phyloP scores from a whole-genome alignment of 2,113 vertebrate genomes.

The Gopherus evgoodei region DNA sequence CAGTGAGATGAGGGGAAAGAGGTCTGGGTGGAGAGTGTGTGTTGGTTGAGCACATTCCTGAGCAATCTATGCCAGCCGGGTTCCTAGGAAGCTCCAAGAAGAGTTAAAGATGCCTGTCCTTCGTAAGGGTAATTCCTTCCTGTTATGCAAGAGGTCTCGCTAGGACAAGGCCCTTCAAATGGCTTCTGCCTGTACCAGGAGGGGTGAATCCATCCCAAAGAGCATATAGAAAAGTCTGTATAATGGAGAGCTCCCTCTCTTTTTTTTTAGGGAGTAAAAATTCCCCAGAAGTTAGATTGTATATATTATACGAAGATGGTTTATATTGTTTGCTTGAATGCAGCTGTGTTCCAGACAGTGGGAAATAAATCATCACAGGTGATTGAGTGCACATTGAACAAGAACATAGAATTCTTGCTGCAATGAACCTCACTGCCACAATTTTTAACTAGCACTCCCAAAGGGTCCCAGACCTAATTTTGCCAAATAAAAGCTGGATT shows the following conservation, averaged over 20 bases:
- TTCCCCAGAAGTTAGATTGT: neutral
- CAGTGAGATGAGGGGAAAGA: neutral
- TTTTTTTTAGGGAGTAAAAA: neutral
- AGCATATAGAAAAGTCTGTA: neutral
- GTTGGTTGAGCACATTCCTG: neutral
- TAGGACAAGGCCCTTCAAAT: neutral
- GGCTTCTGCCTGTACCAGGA: neutral
- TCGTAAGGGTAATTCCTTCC: neutral
- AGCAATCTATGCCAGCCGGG: neutral
- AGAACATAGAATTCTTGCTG: neutral
- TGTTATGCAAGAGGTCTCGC: neutral
- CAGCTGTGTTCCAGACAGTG: neutral
- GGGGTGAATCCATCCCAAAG: neutral
- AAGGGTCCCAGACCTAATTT: constrained; percentile 17
- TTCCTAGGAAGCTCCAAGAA: neutral
- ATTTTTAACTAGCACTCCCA: constrained; percentile 18
- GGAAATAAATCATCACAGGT: constrained; percentile 20
- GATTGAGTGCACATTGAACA: neutral
- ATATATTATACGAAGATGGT: neutral
- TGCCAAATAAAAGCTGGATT: constrained; percentile 20
- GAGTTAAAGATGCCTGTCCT: neutral
- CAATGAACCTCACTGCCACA: neutral
- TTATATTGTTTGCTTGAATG: neutral
- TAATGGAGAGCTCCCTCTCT: neutral
- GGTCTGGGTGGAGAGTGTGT: neutral